Conservation (phyloP, 2,113 vertebrate genomes). For the Centropristis striata region DNA sequence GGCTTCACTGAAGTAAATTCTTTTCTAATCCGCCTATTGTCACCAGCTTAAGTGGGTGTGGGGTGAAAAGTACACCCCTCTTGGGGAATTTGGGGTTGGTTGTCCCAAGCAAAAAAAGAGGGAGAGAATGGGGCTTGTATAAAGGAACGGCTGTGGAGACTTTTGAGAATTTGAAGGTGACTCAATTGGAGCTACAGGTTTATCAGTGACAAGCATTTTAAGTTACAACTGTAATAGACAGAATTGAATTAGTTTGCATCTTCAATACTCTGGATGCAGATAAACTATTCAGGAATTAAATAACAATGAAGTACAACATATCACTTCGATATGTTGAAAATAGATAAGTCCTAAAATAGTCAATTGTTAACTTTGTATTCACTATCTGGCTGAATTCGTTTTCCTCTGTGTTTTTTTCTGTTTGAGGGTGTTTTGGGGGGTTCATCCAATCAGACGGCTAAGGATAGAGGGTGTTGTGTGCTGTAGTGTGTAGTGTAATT, state of each 20-base stretch:
- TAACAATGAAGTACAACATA: neutral
- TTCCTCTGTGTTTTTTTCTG: neutral
- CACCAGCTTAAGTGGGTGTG: constrained; percentile 96
- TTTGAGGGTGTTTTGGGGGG: neutral
- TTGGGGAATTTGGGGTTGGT: constrained; percentile 84
- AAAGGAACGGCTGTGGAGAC: constrained; percentile 87
- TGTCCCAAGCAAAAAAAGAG: constrained; percentile 88
- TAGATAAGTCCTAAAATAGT: neutral
- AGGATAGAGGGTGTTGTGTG: neutral
- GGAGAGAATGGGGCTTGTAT: constrained; percentile 85
- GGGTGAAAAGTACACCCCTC: constrained; percentile 94
- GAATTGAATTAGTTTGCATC: constrained; percentile 31
- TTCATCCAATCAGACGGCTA: neutral
- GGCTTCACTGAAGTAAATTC: constrained; percentile 95
- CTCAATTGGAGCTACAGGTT: constrained; percentile 89
- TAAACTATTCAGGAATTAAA: neutral
- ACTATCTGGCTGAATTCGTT: neutral
- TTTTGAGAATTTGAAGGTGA: constrained; percentile 89
- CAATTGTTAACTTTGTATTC: neutral
- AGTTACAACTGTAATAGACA: constrained; percentile 46
- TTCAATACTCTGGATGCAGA: neutral
- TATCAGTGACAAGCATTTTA: constrained; percentile 63
- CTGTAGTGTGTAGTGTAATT: neutral
- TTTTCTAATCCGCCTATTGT: constrained; percentile 99
- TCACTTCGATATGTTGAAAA: neutral